Evolutionary conservation across 2,888 invertebrate genomes (phyloP), one percentile per base, ranked within the genome.

Genomic region (Pristionchus maxplancki): DNA sequence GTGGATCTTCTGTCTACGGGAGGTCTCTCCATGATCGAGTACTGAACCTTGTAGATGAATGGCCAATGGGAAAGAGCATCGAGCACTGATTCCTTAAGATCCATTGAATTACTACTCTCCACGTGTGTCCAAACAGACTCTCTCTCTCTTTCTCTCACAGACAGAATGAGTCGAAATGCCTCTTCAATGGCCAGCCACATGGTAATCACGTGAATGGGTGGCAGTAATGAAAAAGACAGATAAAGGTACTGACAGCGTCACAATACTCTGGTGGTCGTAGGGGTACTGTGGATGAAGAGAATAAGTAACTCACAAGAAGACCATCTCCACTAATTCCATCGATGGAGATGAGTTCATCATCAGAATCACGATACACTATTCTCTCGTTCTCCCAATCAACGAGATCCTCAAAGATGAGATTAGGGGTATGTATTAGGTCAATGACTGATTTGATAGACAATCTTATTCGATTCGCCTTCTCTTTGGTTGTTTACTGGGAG

Each of bases 381-480:
- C 86, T n/a, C 24, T 87, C 86, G 34, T 50, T 87, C 71, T 67
- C 71, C 86, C 86, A 87, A 71, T 87, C 86, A 48, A 87, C 86
- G n/a, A 87, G 86, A 50, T 67, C 71, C 86, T 87, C 50, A 6
- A 40, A 31, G 28, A 58, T 58, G 71, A 71, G 71, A 71, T 71
- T 58, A 34, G 71, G n/a, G 24, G n/a, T n/a, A n/a, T n/a, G n/a
- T n/a, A n/a, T n/a, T 71, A 37, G 15, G 24, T 2, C 37, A 1
- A 53, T 53, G 11, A 53, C 15, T 53, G 58, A 58, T 58, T 24
- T 15, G 58, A 58, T 24, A 58, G 6, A 9, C n/a, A n/a, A 31
- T 71, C 67, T 71, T 17, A 71, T 71, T 37, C 37, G 6, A 71
- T 71, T 58, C 20, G 11, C 37, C 71, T 37, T 71, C 71, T 24